Conservation (phyloP, 2,797 vertebrate genomes). For the Hemibagrus guttatus region DNA sequence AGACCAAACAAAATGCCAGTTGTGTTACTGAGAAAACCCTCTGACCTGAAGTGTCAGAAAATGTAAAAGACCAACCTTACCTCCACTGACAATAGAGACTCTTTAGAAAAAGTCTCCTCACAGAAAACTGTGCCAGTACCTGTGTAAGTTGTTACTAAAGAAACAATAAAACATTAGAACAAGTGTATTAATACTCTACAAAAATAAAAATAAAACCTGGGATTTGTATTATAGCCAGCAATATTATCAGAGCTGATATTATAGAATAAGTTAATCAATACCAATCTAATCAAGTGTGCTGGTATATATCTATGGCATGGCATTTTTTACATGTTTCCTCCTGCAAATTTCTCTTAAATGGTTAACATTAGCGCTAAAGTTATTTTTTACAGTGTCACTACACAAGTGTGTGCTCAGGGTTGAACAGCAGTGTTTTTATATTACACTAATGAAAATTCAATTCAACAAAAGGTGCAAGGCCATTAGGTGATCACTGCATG, state of each 20-base stretch:
- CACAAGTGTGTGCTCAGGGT: slow-evolving; percentile 16
- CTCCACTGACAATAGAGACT: neutral
- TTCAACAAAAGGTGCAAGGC: slow-evolving; percentile 38
- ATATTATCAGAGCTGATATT: neutral
- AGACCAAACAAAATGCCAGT: neutral
- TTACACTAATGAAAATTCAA: slow-evolving; percentile 31
- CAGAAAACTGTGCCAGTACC: neutral
- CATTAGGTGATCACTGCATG: slow-evolving; percentile 41
- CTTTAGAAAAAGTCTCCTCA: neutral
- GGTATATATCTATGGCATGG: neutral
- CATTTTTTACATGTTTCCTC: neutral
- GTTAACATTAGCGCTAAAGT: neutral
- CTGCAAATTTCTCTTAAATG: slow-evolving; percentile 1
- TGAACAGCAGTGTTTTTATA: slow-evolving; percentile 17
- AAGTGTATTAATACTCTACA: neutral
- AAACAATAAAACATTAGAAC: neutral
- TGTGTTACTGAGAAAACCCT: neutral
- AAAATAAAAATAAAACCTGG: neutral
- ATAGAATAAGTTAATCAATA: neutral
- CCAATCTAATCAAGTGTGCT: neutral
- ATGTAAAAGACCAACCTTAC: neutral
- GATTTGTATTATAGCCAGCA: neutral
- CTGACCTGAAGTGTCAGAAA: neutral
- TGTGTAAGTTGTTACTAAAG: neutral
- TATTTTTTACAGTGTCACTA: slow-evolving; percentile 10